Base-by-base conservation (phyloP, 2,113 vertebrate genomes). In the Syngnathus scovelli region DNA sequence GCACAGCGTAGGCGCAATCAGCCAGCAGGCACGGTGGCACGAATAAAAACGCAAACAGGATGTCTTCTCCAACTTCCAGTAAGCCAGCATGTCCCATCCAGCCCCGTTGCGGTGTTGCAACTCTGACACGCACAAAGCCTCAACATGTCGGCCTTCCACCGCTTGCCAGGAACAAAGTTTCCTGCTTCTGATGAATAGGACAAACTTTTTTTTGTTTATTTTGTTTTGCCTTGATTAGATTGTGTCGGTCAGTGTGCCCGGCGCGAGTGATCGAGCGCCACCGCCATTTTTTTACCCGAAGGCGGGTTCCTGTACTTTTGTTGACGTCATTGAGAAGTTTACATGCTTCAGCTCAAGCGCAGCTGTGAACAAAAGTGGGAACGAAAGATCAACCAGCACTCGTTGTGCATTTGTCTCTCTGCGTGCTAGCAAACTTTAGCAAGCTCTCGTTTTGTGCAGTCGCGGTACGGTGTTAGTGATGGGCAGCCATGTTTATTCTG, bases 1-100 rank as follows among this genome's bases (percentile, higher is more conserved):
- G 27, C 72, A 58, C 70, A 71, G 74, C 60, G 78, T 85, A 83
- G 80, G 86, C 78, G 78, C 69, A 4, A 81, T 65, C 78, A 80
- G 77, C 62, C 71, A 72, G 66, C 44, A 59, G 71, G 61, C 63
- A 77, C 51, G 58, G 64, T 77, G 71, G 68, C 70, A 81, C 68
- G 66, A 74, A 78, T 60, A 74, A 78, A 61, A 43, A 55, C 66
- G 67, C 52, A 39, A 83, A 58, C 65, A 68, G 71, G 65, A 66
- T 65, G 41, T 85, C 66, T 73, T 81, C 70, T 66, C 65, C 60
- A 80, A 75, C 38, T 65, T 67, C n/a, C 44, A 78, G 69, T 61
- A 78, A 18, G 81, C 83, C 67, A 83, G 82, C 89, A 82, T 81
- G 88, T 49, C 76, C 33, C 2, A 16, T 74, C 64, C 61, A 49